phyloP scores from a whole-genome alignment of 2,888 invertebrate genomes.

The Drosophila maculinotata region DNA sequence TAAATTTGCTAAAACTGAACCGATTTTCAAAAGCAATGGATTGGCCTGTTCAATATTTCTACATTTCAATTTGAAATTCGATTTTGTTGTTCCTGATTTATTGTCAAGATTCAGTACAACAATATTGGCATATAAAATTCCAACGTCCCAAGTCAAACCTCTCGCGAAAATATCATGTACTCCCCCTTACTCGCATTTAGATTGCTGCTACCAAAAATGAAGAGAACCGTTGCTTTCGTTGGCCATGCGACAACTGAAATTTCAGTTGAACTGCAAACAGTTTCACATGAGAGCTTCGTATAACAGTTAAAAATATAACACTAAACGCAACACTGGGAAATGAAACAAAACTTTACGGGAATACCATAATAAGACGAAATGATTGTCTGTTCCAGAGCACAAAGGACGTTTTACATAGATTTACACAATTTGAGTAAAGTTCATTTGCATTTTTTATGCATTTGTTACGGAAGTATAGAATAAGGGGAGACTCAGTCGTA shows the following conservation, averaged over 20 bases:
- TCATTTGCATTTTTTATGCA: conserved; percentile 74
- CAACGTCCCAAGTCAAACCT: too few relatives aligned
- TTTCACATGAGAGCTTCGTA: conserved; percentile 14
- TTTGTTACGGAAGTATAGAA: conserved; percentile 21
- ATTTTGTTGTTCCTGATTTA: too few relatives aligned
- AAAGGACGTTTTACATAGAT: conserved; percentile 62
- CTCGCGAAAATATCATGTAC: too few relatives aligned
- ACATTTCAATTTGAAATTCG: too few relatives aligned
- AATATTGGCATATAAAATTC: too few relatives aligned
- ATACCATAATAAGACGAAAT: not conserved
- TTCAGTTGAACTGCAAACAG: not conserved
- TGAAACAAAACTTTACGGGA: conserved; percentile 36
- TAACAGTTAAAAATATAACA: conserved; percentile 45
- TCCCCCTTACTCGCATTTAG: too few relatives aligned
- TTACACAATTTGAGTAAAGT: conserved; percentile 57
- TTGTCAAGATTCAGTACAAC: too few relatives aligned
- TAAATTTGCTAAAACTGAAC: too few relatives aligned
- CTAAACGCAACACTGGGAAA: conserved; percentile 36
- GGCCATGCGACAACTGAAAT: conserved; percentile 28
- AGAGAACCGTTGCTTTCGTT: conserved; percentile 13
- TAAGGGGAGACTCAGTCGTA: conserved; percentile 1
- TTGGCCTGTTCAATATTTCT: too few relatives aligned
- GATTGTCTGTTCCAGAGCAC: conserved; percentile 18
- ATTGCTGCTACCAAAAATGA: not conserved
- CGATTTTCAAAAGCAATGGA: too few relatives aligned